These are phyloP conservation scores for Ptiloglossa arizonensis DNA, from an alignment of 1,140 invertebrate species.

Conservation along the genomic window DNA sequence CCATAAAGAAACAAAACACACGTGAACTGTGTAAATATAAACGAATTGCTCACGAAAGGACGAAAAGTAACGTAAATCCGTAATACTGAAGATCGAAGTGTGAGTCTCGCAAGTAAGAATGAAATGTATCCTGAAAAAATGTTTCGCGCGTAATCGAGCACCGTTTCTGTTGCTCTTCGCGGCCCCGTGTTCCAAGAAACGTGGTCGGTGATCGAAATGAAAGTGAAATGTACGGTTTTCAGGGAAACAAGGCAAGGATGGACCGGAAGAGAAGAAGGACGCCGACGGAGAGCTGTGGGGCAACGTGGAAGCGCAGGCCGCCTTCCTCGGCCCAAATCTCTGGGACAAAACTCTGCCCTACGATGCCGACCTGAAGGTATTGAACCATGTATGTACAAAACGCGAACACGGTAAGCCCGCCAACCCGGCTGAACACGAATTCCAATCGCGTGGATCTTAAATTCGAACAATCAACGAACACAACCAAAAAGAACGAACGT, in stretches of 20 bases:
- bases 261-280: constrained; percentile 90
- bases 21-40: too few species aligned
- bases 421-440: constrained; percentile 44
- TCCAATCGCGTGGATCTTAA: constrained; percentile 11
- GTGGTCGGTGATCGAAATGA: too few species aligned
- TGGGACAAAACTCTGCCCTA: constrained; percentile 96
- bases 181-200: too few species aligned
- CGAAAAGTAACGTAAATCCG: too few species aligned
- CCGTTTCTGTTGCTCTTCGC: not conserved
- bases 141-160: too few species aligned
- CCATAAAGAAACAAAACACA: too few species aligned
- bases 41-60: too few species aligned
- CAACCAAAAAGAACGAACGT: constrained; percentile 11
- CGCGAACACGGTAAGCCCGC: constrained; percentile 78
- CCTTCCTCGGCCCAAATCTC: constrained; percentile 95
- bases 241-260: constrained; percentile 81
- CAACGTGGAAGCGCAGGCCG: constrained; percentile 93
- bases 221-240: constrained; percentile 44
- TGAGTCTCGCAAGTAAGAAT: too few species aligned
- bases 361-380: constrained; percentile 96
- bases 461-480: not conserved
- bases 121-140: too few species aligned
- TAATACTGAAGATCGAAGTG: too few species aligned
- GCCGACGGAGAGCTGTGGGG: constrained; percentile 92
- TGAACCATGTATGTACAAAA: constrained; percentile 83